Evolutionary conservation across 2,888 invertebrate species (phyloP).

Genomic region (Drosophila monieri): DNA sequence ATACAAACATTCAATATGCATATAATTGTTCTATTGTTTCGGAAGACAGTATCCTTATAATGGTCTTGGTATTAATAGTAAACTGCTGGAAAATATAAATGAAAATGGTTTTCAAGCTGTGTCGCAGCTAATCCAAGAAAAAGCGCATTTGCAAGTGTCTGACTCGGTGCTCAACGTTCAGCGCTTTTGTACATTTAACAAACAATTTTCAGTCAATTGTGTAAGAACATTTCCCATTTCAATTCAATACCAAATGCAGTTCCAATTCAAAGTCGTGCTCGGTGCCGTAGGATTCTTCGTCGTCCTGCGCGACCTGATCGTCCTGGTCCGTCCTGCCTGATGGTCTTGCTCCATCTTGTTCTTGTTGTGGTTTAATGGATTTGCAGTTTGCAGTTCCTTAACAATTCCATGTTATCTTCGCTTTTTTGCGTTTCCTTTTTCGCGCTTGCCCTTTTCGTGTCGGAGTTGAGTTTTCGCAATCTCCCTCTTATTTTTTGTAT

Average conservation of each 20-base stretch:
- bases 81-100: not conserved
- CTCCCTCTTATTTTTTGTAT: conserved; percentile 9
- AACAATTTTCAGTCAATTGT: conserved; percentile 73
- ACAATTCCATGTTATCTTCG: conserved; percentile 77
- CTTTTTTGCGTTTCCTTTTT: conserved; percentile 63
- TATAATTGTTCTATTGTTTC: too few species aligned
- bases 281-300: not conserved
- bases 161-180: conserved; percentile 23
- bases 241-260: conserved; percentile 18
- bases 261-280: conserved; percentile 9
- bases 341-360: conserved; percentile 23
- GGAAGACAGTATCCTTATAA: too few species aligned
- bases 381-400: conserved; percentile 79
- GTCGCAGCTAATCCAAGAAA: conserved; percentile 49
- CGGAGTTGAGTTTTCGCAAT: conserved; percentile 33
- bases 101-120: conserved; percentile 4
- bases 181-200: conserved; percentile 25
- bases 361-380: conserved; percentile 80
- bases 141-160: conserved; percentile 54
- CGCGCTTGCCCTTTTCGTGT: conserved; percentile 76
- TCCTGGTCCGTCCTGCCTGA: not conserved
- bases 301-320: not conserved
- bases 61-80: not conserved
- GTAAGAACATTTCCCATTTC: conserved; percentile 31
- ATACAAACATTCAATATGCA: too few species aligned